Percentiles rank a stretch among this genome's conserved stretches.
phyloP scores from a whole-genome alignment of 2,888 invertebrate genomes.

The Amblyjoppa fuscipennis region DNA sequence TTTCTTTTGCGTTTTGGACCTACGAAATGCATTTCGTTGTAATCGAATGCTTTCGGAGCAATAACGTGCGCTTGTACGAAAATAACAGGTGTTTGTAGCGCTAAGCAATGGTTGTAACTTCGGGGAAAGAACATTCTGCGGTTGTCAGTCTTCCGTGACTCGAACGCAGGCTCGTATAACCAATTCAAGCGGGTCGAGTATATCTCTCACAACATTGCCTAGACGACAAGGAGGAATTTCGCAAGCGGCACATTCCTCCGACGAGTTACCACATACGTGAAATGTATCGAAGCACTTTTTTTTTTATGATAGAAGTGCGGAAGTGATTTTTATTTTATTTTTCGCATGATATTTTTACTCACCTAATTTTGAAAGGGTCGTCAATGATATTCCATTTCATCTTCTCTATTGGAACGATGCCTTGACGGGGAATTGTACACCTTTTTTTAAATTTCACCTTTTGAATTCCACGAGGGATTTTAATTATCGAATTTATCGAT shows the following conservation, averaged over 20 bases:
- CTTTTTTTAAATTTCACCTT: background rate
- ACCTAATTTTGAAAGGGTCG: constrained; percentile 53
- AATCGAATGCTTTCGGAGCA: no score
- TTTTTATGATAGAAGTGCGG: background rate
- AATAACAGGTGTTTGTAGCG: background rate
- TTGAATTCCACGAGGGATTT: background rate
- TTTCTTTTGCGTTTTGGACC: background rate
- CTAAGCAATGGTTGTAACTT: background rate
- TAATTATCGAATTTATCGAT: background rate
- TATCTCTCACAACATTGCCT: constrained; percentile 27
- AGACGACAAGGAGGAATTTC: constrained; percentile 25
- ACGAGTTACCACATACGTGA: constrained; percentile 34
- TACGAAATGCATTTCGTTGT: no score
- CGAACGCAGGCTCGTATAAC: constrained; percentile 43
- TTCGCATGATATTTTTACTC: constrained; percentile 20
- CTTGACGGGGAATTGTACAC: background rate
- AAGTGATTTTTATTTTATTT: constrained; percentile 1
- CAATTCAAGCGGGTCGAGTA: constrained; percentile 2
- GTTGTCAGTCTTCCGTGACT: constrained; percentile 69
- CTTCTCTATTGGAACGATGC: constrained; percentile 25
- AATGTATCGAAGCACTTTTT: background rate
- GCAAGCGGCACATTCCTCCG: constrained; percentile 50
- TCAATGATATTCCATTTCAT: constrained; percentile 63
- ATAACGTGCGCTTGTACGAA: background rate
- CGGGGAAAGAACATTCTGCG: background rate